Conservation (phyloP, 2,113 vertebrate genomes). For the Phoxinus phoxinus region DNA sequence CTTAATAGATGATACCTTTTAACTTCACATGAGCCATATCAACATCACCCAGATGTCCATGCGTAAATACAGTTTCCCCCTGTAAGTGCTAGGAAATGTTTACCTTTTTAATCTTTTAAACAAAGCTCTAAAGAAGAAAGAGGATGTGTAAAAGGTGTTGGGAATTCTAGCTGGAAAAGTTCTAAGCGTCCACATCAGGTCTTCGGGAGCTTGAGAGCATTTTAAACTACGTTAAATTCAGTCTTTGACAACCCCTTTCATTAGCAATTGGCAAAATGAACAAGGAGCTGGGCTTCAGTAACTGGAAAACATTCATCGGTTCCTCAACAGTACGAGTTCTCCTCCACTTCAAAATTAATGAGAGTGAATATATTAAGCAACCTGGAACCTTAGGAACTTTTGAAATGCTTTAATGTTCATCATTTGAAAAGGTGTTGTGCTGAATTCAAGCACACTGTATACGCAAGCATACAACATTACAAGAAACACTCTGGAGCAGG, state of each 20-base stretch:
- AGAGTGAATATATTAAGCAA: conserved; percentile 20
- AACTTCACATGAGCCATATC: background rate
- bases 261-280: conserved; percentile 35
- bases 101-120: background rate
- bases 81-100: background rate
- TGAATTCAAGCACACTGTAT: background rate
- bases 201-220: conserved; percentile 6
- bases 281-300: background rate
- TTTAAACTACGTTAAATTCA: conserved; percentile 11
- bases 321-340: background rate
- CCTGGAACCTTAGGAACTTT: background rate
- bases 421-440: background rate
- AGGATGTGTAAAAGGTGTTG: background rate
- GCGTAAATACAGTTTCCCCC: background rate
- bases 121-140: background rate
- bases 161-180: conserved; percentile 7
- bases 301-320: conserved; percentile 20
- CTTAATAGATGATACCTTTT: background rate
- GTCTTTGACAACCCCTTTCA: conserved; percentile 35
- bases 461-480: background rate
- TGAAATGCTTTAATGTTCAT: conserved; percentile 6
- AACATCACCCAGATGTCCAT: background rate
- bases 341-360: conserved; percentile 22
- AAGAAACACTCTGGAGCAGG: background rate
- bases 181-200: background rate